Evolutionary conservation across 2,888 invertebrate genomes (phyloP).

Genomic region (Sinentomon sp.): DNA sequence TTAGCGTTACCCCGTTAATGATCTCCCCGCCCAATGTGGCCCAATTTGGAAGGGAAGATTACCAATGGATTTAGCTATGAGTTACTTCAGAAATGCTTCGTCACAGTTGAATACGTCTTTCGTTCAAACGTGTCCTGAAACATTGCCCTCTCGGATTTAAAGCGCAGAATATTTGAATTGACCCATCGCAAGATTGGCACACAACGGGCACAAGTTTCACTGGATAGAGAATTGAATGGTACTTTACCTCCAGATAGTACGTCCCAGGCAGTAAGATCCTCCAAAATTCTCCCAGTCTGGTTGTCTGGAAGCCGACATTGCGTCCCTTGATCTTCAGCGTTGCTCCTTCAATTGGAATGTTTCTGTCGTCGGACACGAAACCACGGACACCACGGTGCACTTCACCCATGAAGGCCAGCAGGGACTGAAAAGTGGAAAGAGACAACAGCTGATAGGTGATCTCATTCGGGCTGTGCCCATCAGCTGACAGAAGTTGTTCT

Average conservation of each 20-base stretch:
- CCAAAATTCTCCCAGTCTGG: conserved; percentile 85
- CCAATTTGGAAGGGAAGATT: too few relatives aligned
- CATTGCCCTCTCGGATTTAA: too few relatives aligned
- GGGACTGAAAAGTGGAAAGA: conserved; percentile 27
- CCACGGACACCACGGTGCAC: conserved; percentile 72
- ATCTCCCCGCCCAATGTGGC: too few relatives aligned
- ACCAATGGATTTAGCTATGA: too few relatives aligned
- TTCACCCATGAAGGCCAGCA: conserved; percentile 56
- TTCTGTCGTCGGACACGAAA: conserved; percentile 41
- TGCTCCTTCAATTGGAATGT: conserved; percentile 49
- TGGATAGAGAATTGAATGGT: not conserved
- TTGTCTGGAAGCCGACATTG: conserved; percentile 57
- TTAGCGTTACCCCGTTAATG: too few relatives aligned
- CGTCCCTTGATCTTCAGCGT: conserved; percentile 48
- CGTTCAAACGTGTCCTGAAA: too few relatives aligned
- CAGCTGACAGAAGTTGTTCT: too few relatives aligned
- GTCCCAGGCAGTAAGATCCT: conserved; percentile 60
- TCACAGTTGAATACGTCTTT: too few relatives aligned
- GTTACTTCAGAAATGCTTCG: too few relatives aligned
- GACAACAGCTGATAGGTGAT: too few relatives aligned
- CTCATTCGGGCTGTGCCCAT: too few relatives aligned
- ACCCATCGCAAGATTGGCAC: not conserved
- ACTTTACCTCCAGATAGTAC: conserved; percentile 50
- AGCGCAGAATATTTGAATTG: not conserved
- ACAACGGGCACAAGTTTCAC: not conserved